Evolutionary conservation across 2,797 vertebrate species (phyloP), one percentile per base, ranked within the genome.

Genomic region (Cygnus olor): DNA sequence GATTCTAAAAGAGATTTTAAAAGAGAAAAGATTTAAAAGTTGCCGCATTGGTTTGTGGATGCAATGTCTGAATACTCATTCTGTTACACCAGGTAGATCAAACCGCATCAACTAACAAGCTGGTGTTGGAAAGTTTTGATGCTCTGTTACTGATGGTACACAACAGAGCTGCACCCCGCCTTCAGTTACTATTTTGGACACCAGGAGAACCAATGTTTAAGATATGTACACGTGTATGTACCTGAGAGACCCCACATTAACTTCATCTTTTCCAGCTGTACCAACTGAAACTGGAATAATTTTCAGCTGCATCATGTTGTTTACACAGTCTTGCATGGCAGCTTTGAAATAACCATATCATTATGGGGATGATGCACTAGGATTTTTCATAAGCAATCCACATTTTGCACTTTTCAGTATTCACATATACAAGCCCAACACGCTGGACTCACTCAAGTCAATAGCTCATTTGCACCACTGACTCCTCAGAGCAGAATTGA

Each of bases 1-100:
- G 89, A 98, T 97, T 97, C 99, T 99, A 97, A 93, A 85, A 95
- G 1, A 94, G 6, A 28, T 45, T 88, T 34, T 19, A 5, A 8
- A 73, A 64, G 66, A 25, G 0, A 49, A 57, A 9, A 94, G 8
- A 28, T 42, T 88, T 19, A 4, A 7, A 73, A 64, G 64, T 15
- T 6, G 6, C 12, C 69, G 34, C n/a, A 6, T 10, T 61, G 38
- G 2, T 60, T 45, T 69, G 15, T 5, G 63, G 64, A 30, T 8
- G 36, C 64, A 79, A 58, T 4, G 11, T 15, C 54, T 56, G 28
- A 34, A 34, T 3, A 4, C 3, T 51, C 6, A 19, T 2, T 5
- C 16, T 76, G 34, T 40, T 21, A 40, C 12, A 9, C 44, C 6
- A 57, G 57, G 19, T 44, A 11, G 2, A 12, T 11, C 15, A 25